Base-by-base conservation (phyloP, 2,113 vertebrate species). In the Macquaria australasica region DNA sequence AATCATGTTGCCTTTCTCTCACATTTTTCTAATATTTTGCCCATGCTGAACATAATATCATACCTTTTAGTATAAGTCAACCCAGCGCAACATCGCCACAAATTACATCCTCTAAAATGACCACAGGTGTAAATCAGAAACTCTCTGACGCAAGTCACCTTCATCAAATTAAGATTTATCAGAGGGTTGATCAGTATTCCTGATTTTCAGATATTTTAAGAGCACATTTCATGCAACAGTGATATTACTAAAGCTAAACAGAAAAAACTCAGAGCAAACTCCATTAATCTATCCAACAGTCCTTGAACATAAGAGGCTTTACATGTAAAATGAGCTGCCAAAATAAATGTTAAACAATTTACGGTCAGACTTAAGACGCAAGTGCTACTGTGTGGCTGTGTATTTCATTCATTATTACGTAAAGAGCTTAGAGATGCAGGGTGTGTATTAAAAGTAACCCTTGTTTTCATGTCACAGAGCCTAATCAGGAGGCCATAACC, bases 381-480 rank as follows among this genome's bases (percentile, higher is more conserved):
- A 43, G 34, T 66, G 43, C 37, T 28, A 58, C 77, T 77, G 75
- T 83, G 77, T 53, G 56, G 34, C 16, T 81, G 85, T 87, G 59
- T 86, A 83, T 77, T 64, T 18, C 21, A 37, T 10, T 82, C 55
- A 73, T 56, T 37, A 41, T 89, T 79, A 85, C 37, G 28, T 87
- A 91, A 93, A 82, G 23, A 84, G 70, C 77, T 90, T 75, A 84
- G 58, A 50, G 58, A 79, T 10, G 23, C 37, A 77, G 50, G 75
- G 50, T 55, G 77, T 71, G 71, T 56, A 68, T 73, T 73, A 77
- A 77, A 66, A 67, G 31, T 82, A 86, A 71, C 62, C 73, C 41
- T 53, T 85, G 83, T 90, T 60, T 82, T 89, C 82, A 91, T 80
- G 62, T 64, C 73, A 73, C 59, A 74, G 50, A 82, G 76, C 43